Conservation (phyloP, 2,888 invertebrate genomes). For the Pammene aurita region DNA sequence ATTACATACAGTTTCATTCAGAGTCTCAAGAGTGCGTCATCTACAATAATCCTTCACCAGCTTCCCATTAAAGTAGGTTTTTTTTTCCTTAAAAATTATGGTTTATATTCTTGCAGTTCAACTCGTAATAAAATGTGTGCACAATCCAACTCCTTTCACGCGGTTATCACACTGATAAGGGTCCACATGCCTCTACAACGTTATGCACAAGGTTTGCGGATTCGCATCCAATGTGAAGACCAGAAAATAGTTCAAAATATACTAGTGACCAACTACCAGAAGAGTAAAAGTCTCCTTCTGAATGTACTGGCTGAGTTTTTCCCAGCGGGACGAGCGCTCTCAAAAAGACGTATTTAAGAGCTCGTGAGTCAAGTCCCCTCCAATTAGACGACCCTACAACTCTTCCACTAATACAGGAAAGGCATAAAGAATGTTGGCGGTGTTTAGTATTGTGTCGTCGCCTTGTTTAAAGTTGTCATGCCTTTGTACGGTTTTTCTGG, state of each 20-base stretch:
- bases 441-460: slow-evolving; percentile 4
- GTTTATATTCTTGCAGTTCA: too few relatives aligned
- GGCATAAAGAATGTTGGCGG: slow-evolving; percentile 10
- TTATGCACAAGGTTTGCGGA: too few relatives aligned
- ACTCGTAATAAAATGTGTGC: too few relatives aligned
- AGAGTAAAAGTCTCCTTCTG: neutral
- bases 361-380: slow-evolving; percentile 14
- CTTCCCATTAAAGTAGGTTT: too few relatives aligned
- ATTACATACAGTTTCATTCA: too few relatives aligned
- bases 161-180: too few relatives aligned
- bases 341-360: slow-evolving; percentile 26
- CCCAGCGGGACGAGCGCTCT: slow-evolving; percentile 18
- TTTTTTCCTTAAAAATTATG: too few relatives aligned
- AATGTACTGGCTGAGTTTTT: neutral
- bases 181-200: too few relatives aligned
- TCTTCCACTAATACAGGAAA: slow-evolving; percentile 21
- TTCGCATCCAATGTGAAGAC: too few relatives aligned
- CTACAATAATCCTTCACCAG: too few relatives aligned
- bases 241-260: neutral
- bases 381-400: slow-evolving; percentile 25
- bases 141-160: too few relatives aligned
- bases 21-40: too few relatives aligned
- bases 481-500: neutral
- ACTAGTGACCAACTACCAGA: neutral
- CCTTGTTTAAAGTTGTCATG: slow-evolving; percentile 12